phyloP scores from a whole-genome alignment of 2,888 invertebrate species.

The Serrognathus titanus region DNA sequence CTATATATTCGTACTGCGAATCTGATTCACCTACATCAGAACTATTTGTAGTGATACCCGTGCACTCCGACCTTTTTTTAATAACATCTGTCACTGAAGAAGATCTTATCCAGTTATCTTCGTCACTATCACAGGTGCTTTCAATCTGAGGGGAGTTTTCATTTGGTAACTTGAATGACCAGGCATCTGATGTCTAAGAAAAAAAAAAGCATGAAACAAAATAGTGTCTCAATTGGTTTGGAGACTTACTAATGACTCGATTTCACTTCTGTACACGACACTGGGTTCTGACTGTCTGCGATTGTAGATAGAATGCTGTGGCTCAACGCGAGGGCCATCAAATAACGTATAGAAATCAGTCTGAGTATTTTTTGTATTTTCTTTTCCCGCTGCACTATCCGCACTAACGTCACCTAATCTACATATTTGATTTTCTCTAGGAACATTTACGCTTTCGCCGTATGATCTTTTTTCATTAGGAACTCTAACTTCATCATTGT shows the following conservation, averaged over 20 bases:
- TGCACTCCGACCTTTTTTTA: conserved; percentile 15
- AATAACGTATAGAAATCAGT: neutral
- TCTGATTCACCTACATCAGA: conserved; percentile 16
- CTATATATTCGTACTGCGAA: conserved; percentile 17
- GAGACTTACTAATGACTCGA: conserved; percentile 9
- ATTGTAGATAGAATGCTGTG: neutral
- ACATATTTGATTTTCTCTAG: too few species aligned
- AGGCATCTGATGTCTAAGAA: too few species aligned
- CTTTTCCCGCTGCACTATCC: neutral
- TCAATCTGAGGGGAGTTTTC: neutral
- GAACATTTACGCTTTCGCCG: neutral
- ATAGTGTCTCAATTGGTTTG: neutral
- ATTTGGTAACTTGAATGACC: neutral
- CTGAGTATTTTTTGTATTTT: neutral
- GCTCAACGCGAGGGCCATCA: neutral
- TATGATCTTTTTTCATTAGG: conserved; percentile 1
- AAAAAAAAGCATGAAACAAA: neutral
- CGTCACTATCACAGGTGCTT: conserved; percentile 10
- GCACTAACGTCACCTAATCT: too few species aligned
- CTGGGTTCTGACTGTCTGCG: conserved; percentile 13
- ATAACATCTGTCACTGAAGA: conserved; percentile 7
- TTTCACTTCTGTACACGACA: conserved; percentile 10
- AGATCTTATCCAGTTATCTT: conserved; percentile 5
- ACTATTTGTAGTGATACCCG: conserved; percentile 13
- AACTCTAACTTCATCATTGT: conserved; percentile 25